Base-by-base conservation (phyloP, 2,888 invertebrate genomes). In the Drosophila monieri region DNA sequence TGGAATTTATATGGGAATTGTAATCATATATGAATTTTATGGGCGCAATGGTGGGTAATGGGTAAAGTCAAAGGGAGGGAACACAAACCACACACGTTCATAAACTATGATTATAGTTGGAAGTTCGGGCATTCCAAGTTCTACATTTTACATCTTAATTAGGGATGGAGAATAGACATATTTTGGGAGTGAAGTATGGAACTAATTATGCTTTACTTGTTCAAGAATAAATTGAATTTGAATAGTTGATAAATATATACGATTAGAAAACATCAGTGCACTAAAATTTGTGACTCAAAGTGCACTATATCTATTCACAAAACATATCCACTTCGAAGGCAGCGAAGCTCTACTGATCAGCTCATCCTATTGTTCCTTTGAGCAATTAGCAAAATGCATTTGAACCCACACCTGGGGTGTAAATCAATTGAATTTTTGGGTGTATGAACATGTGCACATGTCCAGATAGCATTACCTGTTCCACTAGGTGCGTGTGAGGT, bases 351-450 rank as follows among this genome's bases (percentile, higher is more conserved):
- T 6, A 35, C 14, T 6, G 35, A 25, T 41, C 30, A 43, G 32
- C 12, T 4, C 10, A 9, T 10, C 27, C 25, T 35, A 43, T 8
- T 21, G 15, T 27, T 48, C 27, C 48, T 49, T 41, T 53, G 37
- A 44, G 14, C 48, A 72, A 88, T 79, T 74, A 86, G 72, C 72
- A 66, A 71, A 88, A 61, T 78, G 85, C 77, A 77, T 77, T 67
- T 73, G 67, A 53, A 48, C 60, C 46, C 39, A 48, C 18, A 83
- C 85, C 86, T 85, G 43, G 80, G 78, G 88, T 89, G 89, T 80
- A 86, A 89, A 90, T 90, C 89, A 89, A 89, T 85, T 88, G 75
- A 76, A 73, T 83, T 87, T 76, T 79, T 65, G 70, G 70, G 56
- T 61, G 76, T 65, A 57, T 39, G 57, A 12, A 41, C 39, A 46